Evolutionary conservation across 2,797 vertebrate genomes (phyloP), one percentile per base, ranked within the genome.

Genomic region (Danio jaintianensis): DNA sequence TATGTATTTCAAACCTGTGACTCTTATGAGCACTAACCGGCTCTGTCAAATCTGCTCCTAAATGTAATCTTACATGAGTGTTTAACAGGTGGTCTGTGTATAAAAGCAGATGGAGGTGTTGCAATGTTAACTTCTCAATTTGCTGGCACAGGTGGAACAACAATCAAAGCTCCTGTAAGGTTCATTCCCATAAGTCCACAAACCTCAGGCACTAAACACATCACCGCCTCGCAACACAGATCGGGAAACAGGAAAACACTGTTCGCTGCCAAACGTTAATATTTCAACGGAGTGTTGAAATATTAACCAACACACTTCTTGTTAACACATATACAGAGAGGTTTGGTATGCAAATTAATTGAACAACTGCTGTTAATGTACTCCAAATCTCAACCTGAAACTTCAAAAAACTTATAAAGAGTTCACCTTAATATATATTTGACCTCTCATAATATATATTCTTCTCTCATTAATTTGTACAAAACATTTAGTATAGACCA

Each of bases 201-300:
- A 58, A 58, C 70, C 40, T 58, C 69, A 7, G 53, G 18, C 69
- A 58, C 53, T 72, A 29, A 45, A 72, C 69, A 72, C 69, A 72
- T 72, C 69, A 29, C 69, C 8, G 53, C 69, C 69, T 58, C 52
- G 2, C 40, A 72, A 58, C 53, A 72, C 53, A 72, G 38, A 72
- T 72, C 40, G 50, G 11, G 40, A 18, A 55, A 55, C 36, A 70
- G 68, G 4, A 72, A 58, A 58, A 72, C 69, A 16, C 40, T 11
- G 69, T 10, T 45, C 7, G 0, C 47, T 58, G 45, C 55, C 67
- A 70, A 52, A 13, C 10, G 69, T 74, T 88, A 84, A 88, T 89
- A 89, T 87, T 86, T 2, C 38, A 40, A 22, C 36, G 6, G 52
- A 71, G 38, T 7, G 2, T 40, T 45, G 52, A 72, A 29, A 58